These are phyloP conservation scores for Mesorhabditis belari DNA, from an alignment of 2,888 invertebrate genomes.

Conservation along the genomic window DNA sequence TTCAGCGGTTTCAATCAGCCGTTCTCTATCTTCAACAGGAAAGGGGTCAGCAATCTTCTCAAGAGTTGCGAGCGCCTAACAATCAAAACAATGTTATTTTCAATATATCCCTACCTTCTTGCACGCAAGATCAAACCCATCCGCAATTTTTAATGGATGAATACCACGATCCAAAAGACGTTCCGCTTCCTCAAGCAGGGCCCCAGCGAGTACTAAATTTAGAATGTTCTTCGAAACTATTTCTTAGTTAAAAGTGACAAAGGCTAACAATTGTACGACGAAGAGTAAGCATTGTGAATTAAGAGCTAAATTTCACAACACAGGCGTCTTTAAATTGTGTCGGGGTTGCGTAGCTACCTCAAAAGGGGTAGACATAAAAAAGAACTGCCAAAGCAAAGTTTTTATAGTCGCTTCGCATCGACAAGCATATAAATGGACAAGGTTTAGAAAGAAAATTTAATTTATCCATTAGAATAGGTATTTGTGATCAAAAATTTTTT, in stretches of 20 bases:
- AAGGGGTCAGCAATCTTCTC: conserved; percentile 82
- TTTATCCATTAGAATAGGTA: no score
- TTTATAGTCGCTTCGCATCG: no score
- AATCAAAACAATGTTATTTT: background rate
- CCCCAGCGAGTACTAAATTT: conserved; percentile 71
- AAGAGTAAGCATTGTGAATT: conserved; percentile 2
- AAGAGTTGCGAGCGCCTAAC: conserved; percentile 56
- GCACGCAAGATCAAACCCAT: conserved; percentile 94
- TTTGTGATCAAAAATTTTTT: no score
- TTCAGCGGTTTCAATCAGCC: conserved; percentile 87
- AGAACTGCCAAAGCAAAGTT: no score
- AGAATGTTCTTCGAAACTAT: conserved; percentile 4
- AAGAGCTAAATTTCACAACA: no score
- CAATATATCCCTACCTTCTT: conserved; percentile 63
- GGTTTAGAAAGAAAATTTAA: no score
- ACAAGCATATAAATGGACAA: no score
- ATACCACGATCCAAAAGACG: conserved; percentile 86
- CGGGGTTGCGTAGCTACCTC: no score
- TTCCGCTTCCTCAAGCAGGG: conserved; percentile 89
- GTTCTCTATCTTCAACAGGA: conserved; percentile 76
- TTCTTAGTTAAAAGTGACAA: no score
- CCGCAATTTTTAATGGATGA: conserved; percentile 95
- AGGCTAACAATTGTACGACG: no score
- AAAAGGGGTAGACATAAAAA: no score
- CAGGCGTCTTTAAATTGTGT: background rate